Percentiles rank a stretch among this genome's conserved stretches.
These are phyloP conservation scores for Struthio camelus DNA, from an alignment of 2,113 vertebrate genomes.

Conservation along the genomic window DNA sequence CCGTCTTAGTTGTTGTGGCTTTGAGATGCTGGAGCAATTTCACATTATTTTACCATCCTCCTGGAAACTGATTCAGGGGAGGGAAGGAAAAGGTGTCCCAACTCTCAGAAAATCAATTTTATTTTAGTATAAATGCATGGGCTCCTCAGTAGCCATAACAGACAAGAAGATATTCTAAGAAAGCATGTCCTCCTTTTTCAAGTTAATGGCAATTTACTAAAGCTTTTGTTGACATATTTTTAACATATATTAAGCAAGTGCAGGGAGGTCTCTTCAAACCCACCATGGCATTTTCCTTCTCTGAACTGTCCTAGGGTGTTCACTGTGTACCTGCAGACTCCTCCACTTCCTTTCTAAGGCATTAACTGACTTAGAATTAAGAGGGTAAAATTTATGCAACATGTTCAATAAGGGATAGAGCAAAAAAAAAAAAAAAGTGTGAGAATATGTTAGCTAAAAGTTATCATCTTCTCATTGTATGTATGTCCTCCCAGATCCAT, in stretches of 20 bases:
- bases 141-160: neutral
- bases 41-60: neutral
- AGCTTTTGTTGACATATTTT: neutral
- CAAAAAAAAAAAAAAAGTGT: accelerated
- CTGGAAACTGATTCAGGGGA: neutral
- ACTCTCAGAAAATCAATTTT: neutral
- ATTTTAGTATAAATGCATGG: neutral
- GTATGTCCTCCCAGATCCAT: neutral
- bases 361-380: neutral
- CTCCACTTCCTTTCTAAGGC: neutral
- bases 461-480: neutral
- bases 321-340: neutral
- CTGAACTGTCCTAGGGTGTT: neutral
- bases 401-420: neutral
- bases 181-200: neutral
- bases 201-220: neutral
- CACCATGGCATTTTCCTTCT: neutral
- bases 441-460: neutral
- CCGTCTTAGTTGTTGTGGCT: neutral
- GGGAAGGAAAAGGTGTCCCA: neutral
- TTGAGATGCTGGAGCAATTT: neutral
- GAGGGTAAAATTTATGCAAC: neutral
- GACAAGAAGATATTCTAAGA: neutral
- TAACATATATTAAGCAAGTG: neutral
- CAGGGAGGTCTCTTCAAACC: neutral